phyloP scores from a whole-genome alignment of 92 coral and sea anemone genomes.

The Pocillopora meandrina region DNA sequence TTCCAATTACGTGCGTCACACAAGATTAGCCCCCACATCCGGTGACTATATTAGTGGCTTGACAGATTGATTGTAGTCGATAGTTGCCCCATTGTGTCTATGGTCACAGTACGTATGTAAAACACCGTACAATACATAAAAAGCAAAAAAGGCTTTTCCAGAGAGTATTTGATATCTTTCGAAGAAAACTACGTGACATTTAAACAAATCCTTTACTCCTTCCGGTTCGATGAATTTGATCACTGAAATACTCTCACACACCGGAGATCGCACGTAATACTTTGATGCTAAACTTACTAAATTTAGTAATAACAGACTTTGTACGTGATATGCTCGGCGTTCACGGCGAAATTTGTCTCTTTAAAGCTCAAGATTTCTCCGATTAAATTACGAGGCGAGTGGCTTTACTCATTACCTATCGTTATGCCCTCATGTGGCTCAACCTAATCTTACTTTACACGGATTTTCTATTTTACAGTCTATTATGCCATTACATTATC shows the following conservation, averaged over 20 bases:
- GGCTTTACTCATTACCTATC: background rate
- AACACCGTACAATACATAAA: too few species aligned
- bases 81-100: too few species aligned
- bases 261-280: background rate
- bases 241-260: constrained; percentile 9
- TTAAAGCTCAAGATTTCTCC: too few species aligned
- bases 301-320: background rate
- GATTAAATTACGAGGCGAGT: background rate
- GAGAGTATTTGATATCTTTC: background rate
- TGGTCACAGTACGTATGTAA: too few species aligned
- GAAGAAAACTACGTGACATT: background rate
- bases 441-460: constrained; percentile 13
- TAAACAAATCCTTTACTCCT: background rate
- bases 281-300: background rate
- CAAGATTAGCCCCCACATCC: background rate
- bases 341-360: background rate
- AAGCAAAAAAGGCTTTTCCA: background rate
- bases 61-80: too few species aligned
- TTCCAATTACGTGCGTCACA: constrained; percentile 13
- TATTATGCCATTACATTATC: constrained; percentile 36
- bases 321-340: constrained; percentile 10
- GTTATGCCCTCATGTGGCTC: constrained; percentile 6
- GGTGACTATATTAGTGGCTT: background rate
- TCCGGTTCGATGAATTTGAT: background rate
- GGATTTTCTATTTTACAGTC: constrained; percentile 7